Conservation (phyloP, 2,888 invertebrate genomes). For the Drosophila koepferae region DNA sequence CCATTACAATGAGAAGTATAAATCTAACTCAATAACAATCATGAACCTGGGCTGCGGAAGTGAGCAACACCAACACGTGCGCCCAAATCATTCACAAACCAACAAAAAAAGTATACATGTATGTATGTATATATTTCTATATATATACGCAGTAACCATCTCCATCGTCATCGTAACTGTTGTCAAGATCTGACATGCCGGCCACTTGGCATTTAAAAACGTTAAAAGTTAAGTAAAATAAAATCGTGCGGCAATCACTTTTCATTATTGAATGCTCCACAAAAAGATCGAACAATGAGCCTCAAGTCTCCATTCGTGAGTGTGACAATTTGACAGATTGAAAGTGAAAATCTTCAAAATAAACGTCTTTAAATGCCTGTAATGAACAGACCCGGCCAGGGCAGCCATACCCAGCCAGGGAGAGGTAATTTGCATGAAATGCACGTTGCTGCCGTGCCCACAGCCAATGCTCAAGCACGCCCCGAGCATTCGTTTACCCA, state of each 20-base stretch:
- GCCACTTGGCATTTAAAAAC: slow-evolving; percentile 46
- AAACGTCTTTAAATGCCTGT: slow-evolving; percentile 64
- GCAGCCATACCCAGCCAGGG: slow-evolving; percentile 11
- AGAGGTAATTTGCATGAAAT: slow-evolving; percentile 73
- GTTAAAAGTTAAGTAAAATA: slow-evolving; percentile 40
- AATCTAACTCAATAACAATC: slow-evolving; percentile 41
- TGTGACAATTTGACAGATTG: slow-evolving; percentile 77
- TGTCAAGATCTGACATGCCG: slow-evolving; percentile 44
- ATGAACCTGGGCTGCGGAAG: slow-evolving; percentile 57
- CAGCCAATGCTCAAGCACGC: slow-evolving; percentile 37
- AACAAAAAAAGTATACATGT: slow-evolving; percentile 13
- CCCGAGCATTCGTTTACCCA: slow-evolving; percentile 31
- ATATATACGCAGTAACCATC: slow-evolving; percentile 21
- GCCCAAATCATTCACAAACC: slow-evolving; percentile 33
- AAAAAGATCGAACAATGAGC: slow-evolving; percentile 47
- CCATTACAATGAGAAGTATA: slow-evolving; percentile 39
- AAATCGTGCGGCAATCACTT: slow-evolving; percentile 67
- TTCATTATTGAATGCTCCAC: slow-evolving; percentile 62
- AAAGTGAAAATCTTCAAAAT: slow-evolving; percentile 70
- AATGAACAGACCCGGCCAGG: slow-evolving; percentile 35
- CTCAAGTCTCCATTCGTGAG: slow-evolving; percentile 50
- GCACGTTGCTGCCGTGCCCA: slow-evolving; percentile 60
- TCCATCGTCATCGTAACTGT: slow-evolving; percentile 36
- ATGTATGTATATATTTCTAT: background rate
- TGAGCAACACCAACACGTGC: slow-evolving; percentile 69